Conservation (phyloP, 2,113 vertebrate genomes). For the Takifugu bimaculatus region DNA sequence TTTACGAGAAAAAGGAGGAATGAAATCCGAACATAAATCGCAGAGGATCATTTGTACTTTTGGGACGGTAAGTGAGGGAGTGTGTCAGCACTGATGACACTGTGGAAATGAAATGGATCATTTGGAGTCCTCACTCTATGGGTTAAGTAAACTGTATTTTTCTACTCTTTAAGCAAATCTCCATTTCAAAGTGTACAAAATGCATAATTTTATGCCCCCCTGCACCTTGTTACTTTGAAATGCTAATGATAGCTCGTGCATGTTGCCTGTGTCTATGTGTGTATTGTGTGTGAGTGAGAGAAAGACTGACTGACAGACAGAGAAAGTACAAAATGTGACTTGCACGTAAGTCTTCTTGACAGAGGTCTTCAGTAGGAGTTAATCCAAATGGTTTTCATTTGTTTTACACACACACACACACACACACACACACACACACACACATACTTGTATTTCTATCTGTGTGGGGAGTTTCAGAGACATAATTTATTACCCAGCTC, state of each 20-base stretch:
- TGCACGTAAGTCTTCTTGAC: constrained; percentile 13
- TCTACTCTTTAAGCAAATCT: constrained; percentile 63
- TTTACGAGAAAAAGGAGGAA: not conserved
- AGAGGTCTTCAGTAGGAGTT: constrained; percentile 43
- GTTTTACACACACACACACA: constrained; percentile 16
- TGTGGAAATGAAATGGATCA: constrained; percentile 21
- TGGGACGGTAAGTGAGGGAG: constrained; percentile 1
- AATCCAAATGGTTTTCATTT: constrained; percentile 51
- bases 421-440: constrained; percentile 6
- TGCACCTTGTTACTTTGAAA: constrained; percentile 67
- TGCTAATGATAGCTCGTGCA: constrained; percentile 58
- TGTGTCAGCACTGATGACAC: constrained; percentile 9
- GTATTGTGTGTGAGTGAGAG: constrained; percentile 4
- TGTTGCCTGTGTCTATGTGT: constrained; percentile 5
- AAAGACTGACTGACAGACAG: not conserved
- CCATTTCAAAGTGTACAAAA: constrained; percentile 64
- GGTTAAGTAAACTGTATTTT: constrained; percentile 59
- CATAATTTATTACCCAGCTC: too few species aligned
- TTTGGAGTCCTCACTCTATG: constrained; percentile 40
- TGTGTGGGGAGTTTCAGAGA: not conserved
- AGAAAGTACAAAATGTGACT: constrained; percentile 1
- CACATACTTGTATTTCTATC: not conserved
- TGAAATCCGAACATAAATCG: not conserved
- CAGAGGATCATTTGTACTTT: not conserved
- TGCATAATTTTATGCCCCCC: constrained; percentile 58